Evolutionary conservation across 2,113 vertebrate species (phyloP), one percentile per base, ranked within the genome.

Genomic region (Petroica traversi): DNA sequence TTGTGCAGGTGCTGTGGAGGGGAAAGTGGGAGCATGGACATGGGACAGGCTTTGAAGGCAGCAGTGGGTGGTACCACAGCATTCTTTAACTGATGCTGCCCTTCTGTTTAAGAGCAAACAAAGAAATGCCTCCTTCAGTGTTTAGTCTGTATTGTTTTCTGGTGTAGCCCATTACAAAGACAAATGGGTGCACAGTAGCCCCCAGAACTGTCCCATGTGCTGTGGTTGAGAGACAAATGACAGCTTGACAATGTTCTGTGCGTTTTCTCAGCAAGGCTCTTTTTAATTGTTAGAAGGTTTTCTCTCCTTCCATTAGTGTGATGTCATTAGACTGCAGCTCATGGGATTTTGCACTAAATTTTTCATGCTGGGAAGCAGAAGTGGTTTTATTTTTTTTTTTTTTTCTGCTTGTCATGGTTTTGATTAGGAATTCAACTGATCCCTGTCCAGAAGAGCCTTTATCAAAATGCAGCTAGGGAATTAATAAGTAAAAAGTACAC

Each of bases 341-440:
- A 5, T 94, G 78, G 75, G 85, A 88, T 88, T 95, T 92, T 81
- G 61, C 64, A 49, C 59, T 93, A 77, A 96, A 95, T 95, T 96
- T 95, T 96, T 96, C 79, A 94, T 93, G 59, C 43, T 71, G 84
- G 49, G 89, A 85, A 63, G 77, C 49, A 96, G 76, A 86, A 92
- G 73, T 38, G 14, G n/a, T 82, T 46, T 16, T 66, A 25, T 11
- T 29, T 61, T 75, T 68, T 51, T 49, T 73, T 67, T 33, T 29
- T 19, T 38, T n/a, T 43, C 36, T 0, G 2, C 57, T 58, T 82
- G 49, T 95, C 58, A 22, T 75, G 89, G 69, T 91, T 97, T 94
- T 95, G 89, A 95, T 96, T 91, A 94, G 84, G 55, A 96, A 97
- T 92, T 94, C 93, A 49, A 95, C 82, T 88, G 94, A 95, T 95